Evolutionary conservation across 2,888 invertebrate species (phyloP).

Genomic region (Periphyllus acericola): DNA sequence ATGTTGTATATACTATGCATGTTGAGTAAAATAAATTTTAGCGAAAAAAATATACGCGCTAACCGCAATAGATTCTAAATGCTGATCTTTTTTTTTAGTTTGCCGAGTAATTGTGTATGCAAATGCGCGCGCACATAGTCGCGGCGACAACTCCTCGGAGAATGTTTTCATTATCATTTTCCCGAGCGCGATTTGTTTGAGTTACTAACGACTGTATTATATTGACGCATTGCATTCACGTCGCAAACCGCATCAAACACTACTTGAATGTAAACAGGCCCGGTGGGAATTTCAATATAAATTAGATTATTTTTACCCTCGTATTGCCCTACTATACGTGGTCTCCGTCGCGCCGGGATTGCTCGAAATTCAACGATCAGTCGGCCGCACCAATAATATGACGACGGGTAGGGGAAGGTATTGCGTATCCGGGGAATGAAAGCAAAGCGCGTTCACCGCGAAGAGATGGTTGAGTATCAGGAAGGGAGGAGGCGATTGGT

Average conservation of each 20-base stretch:
- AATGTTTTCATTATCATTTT: neutral
- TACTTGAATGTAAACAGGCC: neutral
- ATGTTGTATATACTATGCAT: too few relatives aligned
- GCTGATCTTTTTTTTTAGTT: neutral
- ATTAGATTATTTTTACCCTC: neutral
- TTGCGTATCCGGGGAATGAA: too few relatives aligned
- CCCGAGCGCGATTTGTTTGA: neutral
- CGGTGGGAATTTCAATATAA: neutral
- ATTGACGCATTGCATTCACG: neutral
- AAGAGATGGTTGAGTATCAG: too few relatives aligned
- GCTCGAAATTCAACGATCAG: too few relatives aligned
- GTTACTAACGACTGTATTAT: neutral
- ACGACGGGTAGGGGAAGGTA: too few relatives aligned
- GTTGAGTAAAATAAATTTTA: too few relatives aligned
- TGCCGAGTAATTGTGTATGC: neutral
- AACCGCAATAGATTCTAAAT: neutral
- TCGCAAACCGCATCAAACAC: neutral
- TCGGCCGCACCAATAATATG: too few relatives aligned
- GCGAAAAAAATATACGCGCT: neutral
- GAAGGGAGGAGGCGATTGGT: too few relatives aligned
- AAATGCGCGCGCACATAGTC: neutral
- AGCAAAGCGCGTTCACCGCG: too few relatives aligned
- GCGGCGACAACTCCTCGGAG: neutral
- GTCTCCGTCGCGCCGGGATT: neutral
- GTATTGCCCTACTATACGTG: neutral